Percentiles rank a stretch among this genome's conserved stretches.
Conservation (phyloP, 1,140 invertebrate genomes). For the Conopomorpha cramerella region DNA sequence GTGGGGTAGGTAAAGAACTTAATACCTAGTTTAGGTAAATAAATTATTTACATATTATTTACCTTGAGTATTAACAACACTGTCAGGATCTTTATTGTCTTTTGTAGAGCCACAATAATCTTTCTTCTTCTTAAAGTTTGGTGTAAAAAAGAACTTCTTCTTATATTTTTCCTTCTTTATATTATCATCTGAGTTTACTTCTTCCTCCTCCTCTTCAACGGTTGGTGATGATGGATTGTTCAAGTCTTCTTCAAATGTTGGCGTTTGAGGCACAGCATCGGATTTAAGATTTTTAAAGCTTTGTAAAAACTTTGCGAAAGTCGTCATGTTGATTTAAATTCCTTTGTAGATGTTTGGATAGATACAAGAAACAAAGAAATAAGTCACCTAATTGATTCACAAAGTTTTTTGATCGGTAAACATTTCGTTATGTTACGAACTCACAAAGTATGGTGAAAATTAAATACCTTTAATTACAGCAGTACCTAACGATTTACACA, state of each 20-base stretch:
- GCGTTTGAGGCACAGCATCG: constrained; percentile 40
- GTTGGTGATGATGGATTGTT: constrained; percentile 9
- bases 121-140: no score
- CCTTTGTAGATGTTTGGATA: no score
- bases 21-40: background rate
- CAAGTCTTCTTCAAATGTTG: no score
- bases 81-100: constrained; percentile 13
- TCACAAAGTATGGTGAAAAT: no score
- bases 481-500: no score
- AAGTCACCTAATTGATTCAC: no score
- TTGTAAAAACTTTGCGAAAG: constrained; percentile 24
- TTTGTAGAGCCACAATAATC: constrained; percentile 6
- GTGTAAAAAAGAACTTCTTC: constrained; percentile 15
- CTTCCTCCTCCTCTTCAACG: constrained; percentile 13
- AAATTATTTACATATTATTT: background rate
- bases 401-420: no score
- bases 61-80: constrained; percentile 37
- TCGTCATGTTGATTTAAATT: no score
- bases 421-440: no score
- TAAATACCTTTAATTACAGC: no score
- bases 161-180: constrained; percentile 19
- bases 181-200: constrained; percentile 12
- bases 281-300: constrained; percentile 34
- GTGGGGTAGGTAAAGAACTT: no score
- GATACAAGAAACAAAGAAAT: no score